Conservation (phyloP, 2,888 invertebrate genomes). For the Serripes groenlandicus region DNA sequence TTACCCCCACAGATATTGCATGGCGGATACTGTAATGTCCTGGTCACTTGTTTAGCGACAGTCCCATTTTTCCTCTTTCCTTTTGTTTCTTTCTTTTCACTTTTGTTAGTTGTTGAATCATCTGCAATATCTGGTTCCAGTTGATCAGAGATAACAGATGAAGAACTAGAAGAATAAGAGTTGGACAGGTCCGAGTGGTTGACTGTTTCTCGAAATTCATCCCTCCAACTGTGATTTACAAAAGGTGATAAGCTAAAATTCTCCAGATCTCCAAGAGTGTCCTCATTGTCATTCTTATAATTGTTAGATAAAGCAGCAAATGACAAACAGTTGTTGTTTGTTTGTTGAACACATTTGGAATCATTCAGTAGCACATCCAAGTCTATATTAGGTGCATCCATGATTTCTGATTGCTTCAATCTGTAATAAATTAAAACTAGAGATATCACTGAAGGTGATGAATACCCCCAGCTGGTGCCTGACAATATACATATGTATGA, state of each 20-base stretch:
- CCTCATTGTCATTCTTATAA: neutral
- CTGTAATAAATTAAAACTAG: no score
- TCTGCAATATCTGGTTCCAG: neutral
- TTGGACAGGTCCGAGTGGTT: neutral
- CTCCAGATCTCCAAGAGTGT: neutral
- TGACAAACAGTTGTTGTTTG: no score
- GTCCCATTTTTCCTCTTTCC: neutral
- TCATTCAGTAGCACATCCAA: no score
- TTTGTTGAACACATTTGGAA: no score
- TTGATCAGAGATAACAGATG: neutral
- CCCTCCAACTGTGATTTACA: neutral
- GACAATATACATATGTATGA: no score
- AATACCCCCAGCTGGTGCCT: no score
- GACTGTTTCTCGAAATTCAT: neutral
- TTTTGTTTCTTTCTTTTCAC: neutral
- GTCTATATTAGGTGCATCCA: no score
- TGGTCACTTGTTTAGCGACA: neutral
- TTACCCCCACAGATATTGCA: conserved; percentile 60
- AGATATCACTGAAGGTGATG: no score
- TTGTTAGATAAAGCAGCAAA: conserved; percentile 1
- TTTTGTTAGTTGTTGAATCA: neutral
- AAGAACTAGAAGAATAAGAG: neutral
- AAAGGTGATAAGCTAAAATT: neutral
- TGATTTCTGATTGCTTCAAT: no score
- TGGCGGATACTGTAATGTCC: conserved; percentile 49